phyloP scores from a whole-genome alignment of 2,888 invertebrate genomes.

The Tuberolachnus salignus region DNA sequence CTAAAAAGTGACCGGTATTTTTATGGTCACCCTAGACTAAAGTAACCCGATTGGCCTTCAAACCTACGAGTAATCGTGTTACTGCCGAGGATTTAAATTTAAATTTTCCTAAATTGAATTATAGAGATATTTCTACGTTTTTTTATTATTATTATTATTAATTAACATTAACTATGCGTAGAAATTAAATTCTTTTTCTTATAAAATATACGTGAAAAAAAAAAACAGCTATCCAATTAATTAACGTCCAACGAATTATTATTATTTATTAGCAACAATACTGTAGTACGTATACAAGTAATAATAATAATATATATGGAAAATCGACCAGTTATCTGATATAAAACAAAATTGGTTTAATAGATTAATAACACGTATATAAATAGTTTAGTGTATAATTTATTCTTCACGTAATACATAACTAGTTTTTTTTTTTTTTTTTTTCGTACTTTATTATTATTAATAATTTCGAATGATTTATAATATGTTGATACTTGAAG shows the following conservation, averaged over 20 bases:
- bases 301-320: background rate
- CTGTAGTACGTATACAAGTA: too few species aligned
- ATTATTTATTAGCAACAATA: background rate
- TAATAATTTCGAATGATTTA: constrained; percentile 2
- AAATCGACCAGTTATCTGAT: background rate
- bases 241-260: too few species aligned
- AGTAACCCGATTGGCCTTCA: background rate
- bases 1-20: too few species aligned
- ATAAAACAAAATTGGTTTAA: constrained; percentile 12
- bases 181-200: too few species aligned
- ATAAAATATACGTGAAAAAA: too few species aligned
- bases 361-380: constrained; percentile 22
- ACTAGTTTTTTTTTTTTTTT: constrained; percentile 1
- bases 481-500: background rate
- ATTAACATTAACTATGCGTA: too few species aligned
- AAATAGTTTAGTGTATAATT: background rate
- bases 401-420: background rate
- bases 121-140: too few species aligned
- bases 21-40: too few species aligned
- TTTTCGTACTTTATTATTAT: background rate
- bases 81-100: background rate
- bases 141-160: too few species aligned
- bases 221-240: too few species aligned
- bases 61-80: background rate
- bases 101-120: background rate